Percentiles rank a stretch among this genome's conserved stretches.
Conservation (phyloP, 2,888 invertebrate species). For the Ernsta delagoae region DNA sequence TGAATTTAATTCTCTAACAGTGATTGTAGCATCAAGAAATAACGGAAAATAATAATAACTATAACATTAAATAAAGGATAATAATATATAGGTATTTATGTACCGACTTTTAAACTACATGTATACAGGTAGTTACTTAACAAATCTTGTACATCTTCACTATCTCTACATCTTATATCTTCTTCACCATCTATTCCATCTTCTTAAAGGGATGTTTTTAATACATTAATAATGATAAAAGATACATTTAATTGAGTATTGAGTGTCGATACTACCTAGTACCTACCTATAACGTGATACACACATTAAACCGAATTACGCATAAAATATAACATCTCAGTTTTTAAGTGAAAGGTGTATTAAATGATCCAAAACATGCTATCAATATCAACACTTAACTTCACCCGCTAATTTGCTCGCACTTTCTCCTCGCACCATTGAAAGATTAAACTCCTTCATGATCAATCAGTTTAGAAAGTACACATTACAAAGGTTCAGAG, state of each 20-base stretch:
- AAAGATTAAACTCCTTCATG: constrained; percentile 40
- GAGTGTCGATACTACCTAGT: neutral
- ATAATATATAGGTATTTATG: no score
- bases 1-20: no score
- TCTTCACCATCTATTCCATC: no score
- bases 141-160: no score
- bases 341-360: neutral
- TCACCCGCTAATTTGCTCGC: constrained; percentile 37
- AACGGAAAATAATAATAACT: no score
- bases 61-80: no score
- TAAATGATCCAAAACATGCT: constrained; percentile 8
- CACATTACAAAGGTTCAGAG: constrained; percentile 16
- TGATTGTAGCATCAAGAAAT: no score
- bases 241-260: neutral
- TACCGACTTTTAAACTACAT: no score
- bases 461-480: constrained; percentile 43
- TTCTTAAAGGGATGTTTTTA: no score
- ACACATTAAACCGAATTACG: constrained; percentile 11
- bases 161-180: no score
- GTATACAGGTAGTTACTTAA: no score
- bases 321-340: neutral
- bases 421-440: constrained; percentile 38
- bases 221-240: no score
- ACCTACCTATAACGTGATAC: neutral
- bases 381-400: constrained; percentile 24